Base-by-base conservation (phyloP, 2,113 vertebrate genomes). In the Callaeas wilsoni region DNA sequence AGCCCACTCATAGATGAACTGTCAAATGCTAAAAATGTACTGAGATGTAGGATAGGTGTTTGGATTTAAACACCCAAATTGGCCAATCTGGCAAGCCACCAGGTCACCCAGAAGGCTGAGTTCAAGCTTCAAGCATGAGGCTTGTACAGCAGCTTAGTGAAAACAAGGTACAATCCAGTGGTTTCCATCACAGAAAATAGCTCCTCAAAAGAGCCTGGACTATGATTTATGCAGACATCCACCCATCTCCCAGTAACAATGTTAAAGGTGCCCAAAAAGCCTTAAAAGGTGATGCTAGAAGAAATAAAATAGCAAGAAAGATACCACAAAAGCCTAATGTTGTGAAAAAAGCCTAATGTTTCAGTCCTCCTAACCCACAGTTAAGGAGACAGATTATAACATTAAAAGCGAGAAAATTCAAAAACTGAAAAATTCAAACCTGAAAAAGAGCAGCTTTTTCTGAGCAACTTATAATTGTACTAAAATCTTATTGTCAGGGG, bases 21-120 rank as follows among this genome's bases (percentile, higher is more conserved):
- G 5, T 44, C 50, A 83, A 81, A 91, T 20, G 8, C 27, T 65
- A 35, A 71, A 69, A 46, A 75, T 29, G 22, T 77, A 27, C 68
- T 18, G 29, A 67, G 14, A 68, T 4, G 16, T 16, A 64, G n/a
- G 53, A 68, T 15, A 0, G 1, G 10, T 27, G 52, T 37, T 80
- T 42, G n/a, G 15, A 79, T 68, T 79, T n/a, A 87, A 84, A 50
- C 12, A 84, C 3, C 25, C 18, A 60, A 29, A 52, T 1, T 47
- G 30, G 30, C 10, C 46, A 50, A 32, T 29, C 53, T 62, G 16
- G 77, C 0, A 0, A 0, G 30, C 23, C 41, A 71, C 21, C 1
- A 0, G 7, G 29, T 50, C 63, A 65, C 44, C 74, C 64, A 56
- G 35, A 20, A 84, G 32, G 21, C 5, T 3, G 27, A 73, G 17